Evolutionary conservation across 2,797 vertebrate species (phyloP).

Genomic region (Loriculus beryllinus): DNA sequence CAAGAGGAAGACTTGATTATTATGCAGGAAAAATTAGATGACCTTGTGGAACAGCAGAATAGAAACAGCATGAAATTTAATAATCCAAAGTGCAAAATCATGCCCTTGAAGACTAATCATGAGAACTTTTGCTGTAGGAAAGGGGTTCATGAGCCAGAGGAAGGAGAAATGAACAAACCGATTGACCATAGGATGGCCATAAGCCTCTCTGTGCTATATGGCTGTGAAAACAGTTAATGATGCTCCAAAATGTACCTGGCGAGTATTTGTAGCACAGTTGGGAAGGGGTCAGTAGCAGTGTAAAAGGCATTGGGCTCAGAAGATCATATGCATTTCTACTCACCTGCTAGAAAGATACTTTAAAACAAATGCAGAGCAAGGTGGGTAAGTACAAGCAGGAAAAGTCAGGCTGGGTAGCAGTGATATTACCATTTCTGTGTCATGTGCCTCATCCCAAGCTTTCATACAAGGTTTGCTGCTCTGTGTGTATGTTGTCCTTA

Average conservation of each 20-base stretch:
- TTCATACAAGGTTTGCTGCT: not conserved
- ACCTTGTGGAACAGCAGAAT: slow-evolving; percentile 61
- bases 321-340: not conserved
- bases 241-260: not conserved
- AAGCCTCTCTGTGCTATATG: not conserved
- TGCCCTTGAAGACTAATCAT: slow-evolving; percentile 59
- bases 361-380: not conserved
- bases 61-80: slow-evolving; percentile 64
- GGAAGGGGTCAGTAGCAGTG: not conserved
- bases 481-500: not conserved
- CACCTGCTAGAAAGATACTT: not conserved
- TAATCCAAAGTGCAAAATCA: slow-evolving; percentile 63
- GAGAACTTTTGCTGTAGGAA: slow-evolving; percentile 6
- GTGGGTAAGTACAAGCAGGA: not conserved
- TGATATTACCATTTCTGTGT: not conserved
- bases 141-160: not conserved
- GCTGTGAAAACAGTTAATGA: not conserved
- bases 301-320: not conserved
- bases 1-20: slow-evolving; percentile 44
- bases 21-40: slow-evolving; percentile 61
- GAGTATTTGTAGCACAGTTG: not conserved
- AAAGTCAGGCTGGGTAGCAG: not conserved
- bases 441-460: accelerated
- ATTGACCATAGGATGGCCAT: not conserved
- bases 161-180: not conserved